Conservation (phyloP, 35 echinoderm and acorn worm genomes). For the Heliocidaris erythrogramma region DNA sequence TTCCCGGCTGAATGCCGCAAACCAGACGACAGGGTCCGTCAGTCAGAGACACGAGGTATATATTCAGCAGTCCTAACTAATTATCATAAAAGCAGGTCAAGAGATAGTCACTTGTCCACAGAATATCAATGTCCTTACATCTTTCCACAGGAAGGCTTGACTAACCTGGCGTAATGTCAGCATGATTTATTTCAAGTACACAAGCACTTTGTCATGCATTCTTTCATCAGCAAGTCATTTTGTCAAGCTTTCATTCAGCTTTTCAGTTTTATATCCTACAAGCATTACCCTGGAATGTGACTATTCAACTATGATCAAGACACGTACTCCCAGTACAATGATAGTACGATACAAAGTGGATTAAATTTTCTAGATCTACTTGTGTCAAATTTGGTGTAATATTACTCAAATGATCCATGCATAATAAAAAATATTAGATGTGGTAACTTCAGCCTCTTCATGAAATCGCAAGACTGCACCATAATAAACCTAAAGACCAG, state of each 20-base stretch:
- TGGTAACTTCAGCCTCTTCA: background rate
- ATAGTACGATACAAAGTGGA: background rate
- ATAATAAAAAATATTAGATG: background rate
- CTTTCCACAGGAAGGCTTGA: background rate
- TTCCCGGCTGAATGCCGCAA: background rate
- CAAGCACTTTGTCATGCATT: background rate
- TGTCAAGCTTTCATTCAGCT: background rate
- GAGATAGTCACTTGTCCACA: slow-evolving; percentile 1
- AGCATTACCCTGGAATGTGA: background rate
- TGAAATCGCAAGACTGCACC: background rate
- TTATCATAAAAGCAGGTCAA: slow-evolving; percentile 4
- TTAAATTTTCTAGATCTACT: background rate
- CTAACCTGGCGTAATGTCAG: background rate
- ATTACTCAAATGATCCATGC: background rate
- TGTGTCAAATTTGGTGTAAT: background rate
- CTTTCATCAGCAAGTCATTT: background rate
- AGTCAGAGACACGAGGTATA: slow-evolving; percentile 8
- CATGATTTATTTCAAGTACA: slow-evolving; percentile 1
- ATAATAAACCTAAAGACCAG: background rate
- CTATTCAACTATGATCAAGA: background rate
- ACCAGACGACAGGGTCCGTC: background rate
- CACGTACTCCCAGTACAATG: background rate
- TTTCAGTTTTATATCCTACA: background rate
- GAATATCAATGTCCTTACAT: background rate
- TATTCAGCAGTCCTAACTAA: background rate